These are phyloP conservation scores for Yponomeuta cagnagella DNA, from an alignment of 2,888 invertebrate genomes.

Conservation along the genomic window DNA sequence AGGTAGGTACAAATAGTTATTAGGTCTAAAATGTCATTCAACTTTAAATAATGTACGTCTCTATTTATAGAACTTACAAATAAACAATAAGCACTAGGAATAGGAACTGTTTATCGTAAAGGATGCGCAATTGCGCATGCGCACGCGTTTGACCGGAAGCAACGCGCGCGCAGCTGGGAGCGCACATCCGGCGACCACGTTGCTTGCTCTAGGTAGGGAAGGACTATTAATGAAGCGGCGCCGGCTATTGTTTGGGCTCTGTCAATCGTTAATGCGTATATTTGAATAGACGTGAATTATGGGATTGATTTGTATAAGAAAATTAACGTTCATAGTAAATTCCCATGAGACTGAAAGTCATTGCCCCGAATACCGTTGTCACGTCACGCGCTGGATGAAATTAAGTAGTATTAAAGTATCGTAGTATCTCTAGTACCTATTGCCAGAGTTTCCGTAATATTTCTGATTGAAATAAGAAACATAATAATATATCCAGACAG, in stretches of 20 bases:
- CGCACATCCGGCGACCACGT: conserved; percentile 54
- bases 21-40: no score
- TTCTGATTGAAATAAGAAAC: no score
- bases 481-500: no score
- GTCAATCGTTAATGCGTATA: conserved; percentile 38
- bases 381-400: not conserved
- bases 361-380: not conserved
- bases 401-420: no score
- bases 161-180: conserved; percentile 49
- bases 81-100: not conserved
- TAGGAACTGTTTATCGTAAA: conserved; percentile 7
- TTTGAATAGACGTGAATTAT: not conserved
- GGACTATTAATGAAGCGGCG: conserved; percentile 58
- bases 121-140: conserved; percentile 11
- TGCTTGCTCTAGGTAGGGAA: conserved; percentile 35
- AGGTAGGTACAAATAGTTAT: no score
- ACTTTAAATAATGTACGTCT: no score
- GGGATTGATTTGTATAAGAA: conserved; percentile 17
- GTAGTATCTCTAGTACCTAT: no score
- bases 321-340: conserved; percentile 14
- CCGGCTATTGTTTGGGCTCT: conserved; percentile 51
- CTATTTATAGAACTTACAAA: not conserved
- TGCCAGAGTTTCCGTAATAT: no score
- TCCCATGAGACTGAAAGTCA: not conserved
- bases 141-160: conserved; percentile 63